Evolutionary conservation across 2,888 invertebrate species (phyloP).

Genomic region (Lycia hirtaria): DNA sequence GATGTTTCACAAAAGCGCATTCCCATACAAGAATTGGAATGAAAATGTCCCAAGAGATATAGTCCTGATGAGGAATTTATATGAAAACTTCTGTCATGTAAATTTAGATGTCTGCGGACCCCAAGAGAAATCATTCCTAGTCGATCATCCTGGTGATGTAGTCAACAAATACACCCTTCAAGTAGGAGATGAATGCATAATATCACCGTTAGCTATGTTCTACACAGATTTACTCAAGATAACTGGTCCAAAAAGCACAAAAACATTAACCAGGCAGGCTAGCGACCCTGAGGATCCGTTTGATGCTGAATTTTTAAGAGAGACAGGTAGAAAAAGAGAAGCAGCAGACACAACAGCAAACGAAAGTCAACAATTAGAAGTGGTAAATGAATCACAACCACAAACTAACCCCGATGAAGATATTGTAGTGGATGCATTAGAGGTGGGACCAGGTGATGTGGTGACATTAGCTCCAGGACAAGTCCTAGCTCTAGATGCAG

Average conservation of each 20-base stretch:
- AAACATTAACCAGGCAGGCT: constrained; percentile 89
- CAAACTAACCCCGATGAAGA: constrained; percentile 87
- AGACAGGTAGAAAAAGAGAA: constrained; percentile 89
- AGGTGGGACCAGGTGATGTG: constrained; percentile 86
- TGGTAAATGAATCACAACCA: constrained; percentile 78
- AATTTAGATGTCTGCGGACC: constrained; percentile 96
- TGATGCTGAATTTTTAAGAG: constrained; percentile 95
- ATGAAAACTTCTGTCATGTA: constrained; percentile 96
- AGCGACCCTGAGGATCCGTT: constrained; percentile 96
- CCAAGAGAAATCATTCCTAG: constrained; percentile 91
- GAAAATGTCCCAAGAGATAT: constrained; percentile 91
- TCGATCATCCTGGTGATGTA: constrained; percentile 89
- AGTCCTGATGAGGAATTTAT: constrained; percentile 91
- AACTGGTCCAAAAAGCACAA: constrained; percentile 90
- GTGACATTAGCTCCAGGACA: constrained; percentile 91
- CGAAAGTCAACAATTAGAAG: constrained; percentile 79
- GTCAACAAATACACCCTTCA: constrained; percentile 90
- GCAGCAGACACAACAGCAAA: constrained; percentile 72
- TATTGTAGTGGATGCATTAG: constrained; percentile 88
- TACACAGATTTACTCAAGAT: constrained; percentile 95
- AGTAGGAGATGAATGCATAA: constrained; percentile 96
- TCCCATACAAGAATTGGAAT: constrained; percentile 94
- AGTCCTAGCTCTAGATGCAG: constrained; percentile 95
- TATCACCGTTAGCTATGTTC: constrained; percentile 95
- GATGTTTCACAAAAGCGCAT: constrained; percentile 95